These are phyloP conservation scores for Turnix velox DNA, from an alignment of 2,113 vertebrate genomes.

Conservation along the genomic window DNA sequence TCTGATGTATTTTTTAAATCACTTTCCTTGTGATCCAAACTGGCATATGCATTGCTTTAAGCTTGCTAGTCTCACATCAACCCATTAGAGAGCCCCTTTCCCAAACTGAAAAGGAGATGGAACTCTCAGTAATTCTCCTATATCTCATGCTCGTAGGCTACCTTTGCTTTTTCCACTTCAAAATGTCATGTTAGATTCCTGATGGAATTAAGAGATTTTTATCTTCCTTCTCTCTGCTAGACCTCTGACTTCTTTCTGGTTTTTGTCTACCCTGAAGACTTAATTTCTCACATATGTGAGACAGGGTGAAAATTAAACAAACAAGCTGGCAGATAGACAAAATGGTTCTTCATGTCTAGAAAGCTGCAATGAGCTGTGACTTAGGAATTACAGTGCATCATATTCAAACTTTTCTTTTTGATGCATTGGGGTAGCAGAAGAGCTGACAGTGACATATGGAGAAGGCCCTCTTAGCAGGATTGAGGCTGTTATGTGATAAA, in stretches of 20 bases:
- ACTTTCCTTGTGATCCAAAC: background rate
- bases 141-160: background rate
- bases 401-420: slow-evolving; percentile 73
- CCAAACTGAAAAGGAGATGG: background rate
- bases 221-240: background rate
- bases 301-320: slow-evolving; percentile 57
- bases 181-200: background rate
- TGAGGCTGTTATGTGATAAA: slow-evolving; percentile 78
- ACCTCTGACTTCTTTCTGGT: background rate
- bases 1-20: slow-evolving; percentile 29
- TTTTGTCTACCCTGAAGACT: slow-evolving; percentile 12
- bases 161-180: slow-evolving; percentile 10
- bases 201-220: slow-evolving; percentile 27
- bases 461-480: slow-evolving; percentile 62
- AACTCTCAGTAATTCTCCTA: background rate
- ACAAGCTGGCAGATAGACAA: slow-evolving; percentile 53
- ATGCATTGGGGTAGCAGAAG: slow-evolving; percentile 67
- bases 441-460: slow-evolving; percentile 77
- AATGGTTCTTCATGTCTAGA: slow-evolving; percentile 33
- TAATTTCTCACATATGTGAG: slow-evolving; percentile 38
- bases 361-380: slow-evolving; percentile 58
- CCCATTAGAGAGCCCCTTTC: background rate
- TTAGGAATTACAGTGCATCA: slow-evolving; percentile 58
- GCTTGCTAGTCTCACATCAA: background rate
- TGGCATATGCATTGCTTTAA: background rate